phyloP scores from a whole-genome alignment of 1,140 invertebrate species.

The Medauroidea extradentata region DNA sequence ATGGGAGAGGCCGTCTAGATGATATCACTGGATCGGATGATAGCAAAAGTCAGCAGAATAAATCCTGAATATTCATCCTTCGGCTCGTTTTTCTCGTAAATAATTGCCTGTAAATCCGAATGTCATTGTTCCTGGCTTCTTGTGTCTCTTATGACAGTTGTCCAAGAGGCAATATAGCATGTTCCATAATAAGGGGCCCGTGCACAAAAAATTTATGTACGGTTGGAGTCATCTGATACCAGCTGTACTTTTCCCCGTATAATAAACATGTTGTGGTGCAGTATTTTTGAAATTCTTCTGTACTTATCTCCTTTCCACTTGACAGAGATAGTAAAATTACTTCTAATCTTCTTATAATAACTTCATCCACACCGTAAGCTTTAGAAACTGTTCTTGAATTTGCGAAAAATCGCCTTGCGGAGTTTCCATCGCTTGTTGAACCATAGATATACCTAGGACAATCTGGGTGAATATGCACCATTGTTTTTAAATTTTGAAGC shows the following conservation, averaged over 20 bases:
- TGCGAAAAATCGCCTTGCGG: constrained; percentile 35
- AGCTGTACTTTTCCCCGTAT: constrained; percentile 31
- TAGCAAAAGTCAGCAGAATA: no score
- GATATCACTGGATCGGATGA: no score
- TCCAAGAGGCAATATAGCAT: constrained; percentile 17
- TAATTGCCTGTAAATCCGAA: constrained; percentile 16
- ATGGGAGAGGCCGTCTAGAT: no score
- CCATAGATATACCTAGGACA: constrained; percentile 26
- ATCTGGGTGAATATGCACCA: no score
- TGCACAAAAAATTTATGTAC: constrained; percentile 36
- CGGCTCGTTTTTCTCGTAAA: constrained; percentile 19
- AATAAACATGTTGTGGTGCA: constrained; percentile 31
- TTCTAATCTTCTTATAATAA: no score
- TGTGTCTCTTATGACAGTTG: constrained; percentile 28
- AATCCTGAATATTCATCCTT: no score
- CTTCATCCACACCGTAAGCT: constrained; percentile 22
- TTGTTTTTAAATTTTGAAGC: no score
- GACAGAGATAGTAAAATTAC: no score
- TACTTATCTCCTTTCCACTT: no score
- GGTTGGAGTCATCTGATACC: constrained; percentile 20
- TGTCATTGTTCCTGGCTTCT: constrained; percentile 27
- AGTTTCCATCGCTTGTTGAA: constrained; percentile 39
- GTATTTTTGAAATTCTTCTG: no score
- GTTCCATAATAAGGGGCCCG: constrained; percentile 28
- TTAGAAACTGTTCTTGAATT: constrained; percentile 27